Evolutionary conservation across 2,113 vertebrate species (phyloP).

Genomic region (Gorsachius goisagi): DNA sequence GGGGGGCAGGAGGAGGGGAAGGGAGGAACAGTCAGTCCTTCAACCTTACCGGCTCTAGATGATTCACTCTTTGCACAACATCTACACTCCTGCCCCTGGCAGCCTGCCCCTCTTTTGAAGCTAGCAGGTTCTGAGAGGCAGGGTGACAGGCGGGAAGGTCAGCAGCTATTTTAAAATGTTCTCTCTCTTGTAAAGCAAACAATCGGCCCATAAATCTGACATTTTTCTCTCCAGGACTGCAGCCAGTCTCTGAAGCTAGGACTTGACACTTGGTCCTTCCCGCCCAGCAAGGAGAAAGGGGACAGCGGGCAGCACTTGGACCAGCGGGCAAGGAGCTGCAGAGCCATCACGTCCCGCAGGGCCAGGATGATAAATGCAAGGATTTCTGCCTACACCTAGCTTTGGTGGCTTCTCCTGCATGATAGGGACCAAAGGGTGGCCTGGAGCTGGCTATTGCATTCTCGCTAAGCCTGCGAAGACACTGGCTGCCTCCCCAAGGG

Average conservation of each 20-base stretch:
- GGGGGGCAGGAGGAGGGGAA: neutral
- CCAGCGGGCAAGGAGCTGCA: neutral
- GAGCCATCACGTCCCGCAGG: rapidly evolving
- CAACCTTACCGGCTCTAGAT: neutral
- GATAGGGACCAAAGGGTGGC: rapidly evolving
- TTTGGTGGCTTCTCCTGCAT: neutral
- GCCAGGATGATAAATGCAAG: rapidly evolving
- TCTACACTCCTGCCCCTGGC: neutral
- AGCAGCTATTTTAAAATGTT: neutral
- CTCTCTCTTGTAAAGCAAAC: neutral
- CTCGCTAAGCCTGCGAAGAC: neutral
- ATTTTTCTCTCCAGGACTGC: neutral
- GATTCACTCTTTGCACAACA: neutral
- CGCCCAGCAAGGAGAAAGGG: neutral
- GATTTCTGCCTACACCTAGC: neutral
- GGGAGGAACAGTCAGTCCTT: neutral
- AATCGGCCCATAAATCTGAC: neutral
- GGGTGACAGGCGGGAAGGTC: neutral
- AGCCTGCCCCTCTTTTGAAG: neutral
- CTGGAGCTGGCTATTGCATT: neutral
- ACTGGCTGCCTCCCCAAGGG: neutral
- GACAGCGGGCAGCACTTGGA: neutral
- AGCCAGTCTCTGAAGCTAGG: neutral
- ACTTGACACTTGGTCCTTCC: neutral
- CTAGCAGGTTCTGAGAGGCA: neutral